Conservation (phyloP, 2,797 vertebrate genomes). For the Hydrophis major region DNA sequence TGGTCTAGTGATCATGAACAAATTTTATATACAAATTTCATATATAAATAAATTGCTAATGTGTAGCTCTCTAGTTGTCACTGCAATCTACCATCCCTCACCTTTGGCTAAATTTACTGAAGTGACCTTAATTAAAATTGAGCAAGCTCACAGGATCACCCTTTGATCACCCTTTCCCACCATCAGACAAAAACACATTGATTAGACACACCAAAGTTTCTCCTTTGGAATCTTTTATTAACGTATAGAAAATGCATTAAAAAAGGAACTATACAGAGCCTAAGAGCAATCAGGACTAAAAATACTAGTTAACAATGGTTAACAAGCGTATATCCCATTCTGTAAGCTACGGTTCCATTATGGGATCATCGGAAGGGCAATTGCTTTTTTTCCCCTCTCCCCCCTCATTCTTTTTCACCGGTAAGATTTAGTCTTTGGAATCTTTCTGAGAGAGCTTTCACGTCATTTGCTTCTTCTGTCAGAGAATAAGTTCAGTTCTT, state of each 20-base stretch:
- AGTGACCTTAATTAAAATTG: neutral
- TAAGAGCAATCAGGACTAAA: constrained; percentile 89
- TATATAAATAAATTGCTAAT: neutral
- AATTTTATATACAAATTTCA: neutral
- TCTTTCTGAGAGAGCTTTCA: neutral
- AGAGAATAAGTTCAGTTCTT: constrained; percentile 33
- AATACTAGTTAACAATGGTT: constrained; percentile 86
- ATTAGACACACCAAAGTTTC: neutral
- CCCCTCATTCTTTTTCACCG: constrained; percentile 37
- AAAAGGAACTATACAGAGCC: constrained; percentile 98
- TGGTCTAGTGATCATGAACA: neutral
- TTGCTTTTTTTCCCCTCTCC: constrained; percentile 10
- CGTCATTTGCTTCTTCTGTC: constrained; percentile 19
- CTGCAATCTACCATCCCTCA: neutral
- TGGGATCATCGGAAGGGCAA: constrained; percentile 27
- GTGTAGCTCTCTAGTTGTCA: neutral
- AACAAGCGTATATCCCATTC: constrained; percentile 72
- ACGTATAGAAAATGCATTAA: constrained; percentile 99
- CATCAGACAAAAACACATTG: neutral
- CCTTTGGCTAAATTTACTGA: neutral
- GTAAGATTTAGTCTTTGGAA: constrained; percentile 31
- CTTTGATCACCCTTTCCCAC: neutral
- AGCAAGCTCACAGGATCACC: neutral
- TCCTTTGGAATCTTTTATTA: constrained; percentile 96
- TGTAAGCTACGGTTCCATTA: constrained; percentile 67